Evolutionary conservation across 2,113 vertebrate species (phyloP).

Genomic region (Callionymus lyra): DNA sequence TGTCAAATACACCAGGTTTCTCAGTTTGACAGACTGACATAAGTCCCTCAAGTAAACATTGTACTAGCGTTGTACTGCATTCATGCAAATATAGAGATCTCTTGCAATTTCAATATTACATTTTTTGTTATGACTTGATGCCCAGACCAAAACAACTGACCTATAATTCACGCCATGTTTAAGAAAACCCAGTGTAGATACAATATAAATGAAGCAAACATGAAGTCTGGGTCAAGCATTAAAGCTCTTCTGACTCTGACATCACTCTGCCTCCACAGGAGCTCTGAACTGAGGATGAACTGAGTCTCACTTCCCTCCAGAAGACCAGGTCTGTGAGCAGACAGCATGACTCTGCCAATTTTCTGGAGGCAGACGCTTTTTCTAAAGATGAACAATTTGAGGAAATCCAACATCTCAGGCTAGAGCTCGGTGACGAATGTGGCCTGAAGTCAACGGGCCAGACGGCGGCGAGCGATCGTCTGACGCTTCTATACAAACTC

Average conservation of each 20-base stretch:
- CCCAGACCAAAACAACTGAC: too few relatives aligned
- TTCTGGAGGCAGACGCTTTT: slow-evolving; percentile 32
- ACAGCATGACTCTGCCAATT: slow-evolving; percentile 39
- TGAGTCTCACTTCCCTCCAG: slow-evolving; percentile 14
- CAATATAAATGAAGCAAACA: too few relatives aligned
- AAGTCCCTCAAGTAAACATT: too few relatives aligned
- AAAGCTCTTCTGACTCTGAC: slow-evolving; percentile 7
- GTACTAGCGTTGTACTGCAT: too few relatives aligned
- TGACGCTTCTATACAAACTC: slow-evolving; percentile 32
- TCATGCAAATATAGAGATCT: too few relatives aligned
- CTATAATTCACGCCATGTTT: too few relatives aligned
- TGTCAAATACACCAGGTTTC: too few relatives aligned
- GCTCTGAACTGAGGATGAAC: slow-evolving; percentile 59
- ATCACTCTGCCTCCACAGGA: slow-evolving; percentile 22
- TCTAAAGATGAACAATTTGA: slow-evolving; percentile 17
- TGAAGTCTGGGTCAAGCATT: too few relatives aligned
- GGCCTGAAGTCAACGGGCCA: slow-evolving; percentile 33
- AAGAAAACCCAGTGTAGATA: too few relatives aligned
- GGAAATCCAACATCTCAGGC: slow-evolving; percentile 29
- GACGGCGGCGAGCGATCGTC: slow-evolving; percentile 27
- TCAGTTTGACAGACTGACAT: too few relatives aligned
- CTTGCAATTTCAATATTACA: too few relatives aligned
- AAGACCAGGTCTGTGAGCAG: slow-evolving; percentile 22
- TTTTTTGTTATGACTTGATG: too few relatives aligned
- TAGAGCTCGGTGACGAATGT: slow-evolving; percentile 35